These are phyloP conservation scores for Agrotis segetum DNA, from an alignment of 2,888 invertebrate genomes.

Conservation along the genomic window DNA sequence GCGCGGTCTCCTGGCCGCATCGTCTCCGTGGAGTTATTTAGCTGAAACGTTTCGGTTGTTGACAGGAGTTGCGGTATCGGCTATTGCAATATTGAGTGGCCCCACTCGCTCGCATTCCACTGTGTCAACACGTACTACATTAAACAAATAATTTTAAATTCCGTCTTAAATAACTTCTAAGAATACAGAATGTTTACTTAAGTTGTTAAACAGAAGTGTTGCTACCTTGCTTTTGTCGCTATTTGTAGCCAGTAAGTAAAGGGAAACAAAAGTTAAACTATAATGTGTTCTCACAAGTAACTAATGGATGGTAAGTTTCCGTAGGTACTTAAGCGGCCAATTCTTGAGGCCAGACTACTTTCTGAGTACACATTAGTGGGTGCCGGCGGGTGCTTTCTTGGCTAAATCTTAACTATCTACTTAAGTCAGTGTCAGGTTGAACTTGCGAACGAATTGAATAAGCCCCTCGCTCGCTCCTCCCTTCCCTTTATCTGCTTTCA, in stretches of 20 bases:
- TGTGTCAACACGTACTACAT: slow-evolving; percentile 58
- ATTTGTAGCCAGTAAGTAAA: slow-evolving; percentile 77
- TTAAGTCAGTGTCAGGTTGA: slow-evolving; percentile 85
- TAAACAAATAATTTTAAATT: slow-evolving; percentile 55
- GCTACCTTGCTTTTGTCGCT: slow-evolving; percentile 67
- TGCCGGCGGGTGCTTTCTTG: slow-evolving; percentile 80
- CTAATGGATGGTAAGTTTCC: slow-evolving; percentile 88
- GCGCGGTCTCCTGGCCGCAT: slow-evolving; percentile 75
- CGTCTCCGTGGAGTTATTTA: slow-evolving; percentile 83
- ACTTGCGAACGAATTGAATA: slow-evolving; percentile 85
- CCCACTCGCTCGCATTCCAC: slow-evolving; percentile 57
- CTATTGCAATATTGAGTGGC: slow-evolving; percentile 72
- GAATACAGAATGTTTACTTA: slow-evolving; percentile 48
- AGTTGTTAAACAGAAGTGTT: slow-evolving; percentile 57
- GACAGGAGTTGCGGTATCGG: slow-evolving; percentile 77
- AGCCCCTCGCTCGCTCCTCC: slow-evolving; percentile 79
- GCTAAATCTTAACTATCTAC: slow-evolving; percentile 89
- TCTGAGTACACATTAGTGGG: slow-evolving; percentile 88
- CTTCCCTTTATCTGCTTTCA: slow-evolving; percentile 87
- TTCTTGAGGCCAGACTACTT: slow-evolving; percentile 87
- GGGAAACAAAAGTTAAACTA: slow-evolving; percentile 86
- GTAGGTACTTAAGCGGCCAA: slow-evolving; percentile 87
- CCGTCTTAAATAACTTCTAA: slow-evolving; percentile 36
- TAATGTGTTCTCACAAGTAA: slow-evolving; percentile 87
- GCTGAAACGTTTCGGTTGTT: slow-evolving; percentile 86